Evolutionary conservation across 2,797 vertebrate genomes (phyloP).

Genomic region (Phylloscopus collybita): DNA sequence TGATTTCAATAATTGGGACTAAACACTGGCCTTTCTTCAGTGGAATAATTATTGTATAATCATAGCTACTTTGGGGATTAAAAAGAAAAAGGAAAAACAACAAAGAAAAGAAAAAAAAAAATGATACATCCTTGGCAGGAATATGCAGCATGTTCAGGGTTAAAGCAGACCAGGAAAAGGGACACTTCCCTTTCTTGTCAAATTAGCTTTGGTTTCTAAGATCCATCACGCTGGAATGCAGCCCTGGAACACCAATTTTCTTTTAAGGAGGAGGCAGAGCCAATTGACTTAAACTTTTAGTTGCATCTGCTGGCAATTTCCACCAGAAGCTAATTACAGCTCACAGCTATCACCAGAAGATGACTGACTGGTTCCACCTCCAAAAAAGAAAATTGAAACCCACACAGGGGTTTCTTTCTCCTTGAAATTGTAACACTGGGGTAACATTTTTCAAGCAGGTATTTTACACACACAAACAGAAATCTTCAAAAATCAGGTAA

Average conservation of each 20-base stretch:
- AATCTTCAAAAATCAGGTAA: neutral
- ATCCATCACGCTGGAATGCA: constrained; percentile 43
- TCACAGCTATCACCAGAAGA: neutral
- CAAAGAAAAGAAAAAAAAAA: neutral
- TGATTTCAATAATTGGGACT: constrained; percentile 9
- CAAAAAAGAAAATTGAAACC: neutral
- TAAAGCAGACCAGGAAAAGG: constrained; percentile 42
- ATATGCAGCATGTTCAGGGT: neutral
- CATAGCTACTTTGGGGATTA: neutral
- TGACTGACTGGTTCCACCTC: neutral
- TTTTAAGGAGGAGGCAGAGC: constrained; percentile 51
- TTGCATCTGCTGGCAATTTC: constrained; percentile 52
- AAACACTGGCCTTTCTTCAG: neutral
- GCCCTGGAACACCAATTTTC: constrained; percentile 21
- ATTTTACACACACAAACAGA: neutral
- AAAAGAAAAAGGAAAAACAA: neutral
- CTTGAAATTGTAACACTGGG: neutral
- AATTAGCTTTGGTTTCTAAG: constrained; percentile 49
- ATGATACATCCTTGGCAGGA: neutral
- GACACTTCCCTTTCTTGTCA: constrained; percentile 45
- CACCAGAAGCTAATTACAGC: constrained; percentile 55
- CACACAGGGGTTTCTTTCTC: neutral
- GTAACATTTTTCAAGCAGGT: neutral
- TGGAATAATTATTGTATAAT: neutral
- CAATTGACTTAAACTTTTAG: constrained; percentile 60